phyloP scores from a whole-genome alignment of 2,113 vertebrate genomes.

The Tachycineta bicolor region DNA sequence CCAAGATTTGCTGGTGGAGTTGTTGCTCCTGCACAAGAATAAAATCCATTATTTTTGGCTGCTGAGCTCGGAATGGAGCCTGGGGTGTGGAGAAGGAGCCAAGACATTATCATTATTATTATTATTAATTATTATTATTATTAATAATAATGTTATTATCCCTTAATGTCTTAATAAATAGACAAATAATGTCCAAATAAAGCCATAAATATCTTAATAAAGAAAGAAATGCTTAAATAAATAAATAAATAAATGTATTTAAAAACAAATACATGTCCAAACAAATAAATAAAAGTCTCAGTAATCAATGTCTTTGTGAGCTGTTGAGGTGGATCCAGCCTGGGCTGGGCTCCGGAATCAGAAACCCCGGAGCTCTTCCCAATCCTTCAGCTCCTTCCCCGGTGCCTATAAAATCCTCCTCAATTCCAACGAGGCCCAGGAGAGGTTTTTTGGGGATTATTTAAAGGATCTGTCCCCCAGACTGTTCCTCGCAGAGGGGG shows the following conservation, averaged over 20 bases:
- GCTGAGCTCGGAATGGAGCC: neutral
- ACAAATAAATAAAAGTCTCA: neutral
- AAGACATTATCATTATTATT: neutral
- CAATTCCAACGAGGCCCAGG: fast-evolving
- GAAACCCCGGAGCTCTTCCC: neutral
- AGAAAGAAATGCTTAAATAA: neutral
- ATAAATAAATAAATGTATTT: neutral
- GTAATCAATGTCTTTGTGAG: neutral
- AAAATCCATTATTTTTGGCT: neutral
- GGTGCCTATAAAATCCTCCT: neutral
- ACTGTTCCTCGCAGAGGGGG: neutral
- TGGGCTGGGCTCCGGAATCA: neutral
- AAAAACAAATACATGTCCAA: neutral
- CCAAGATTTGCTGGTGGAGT: neutral
- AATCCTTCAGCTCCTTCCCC: neutral
- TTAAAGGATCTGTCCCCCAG: neutral
- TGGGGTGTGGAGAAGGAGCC: neutral
- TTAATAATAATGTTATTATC: neutral
- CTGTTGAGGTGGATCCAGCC: neutral
- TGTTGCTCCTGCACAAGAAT: neutral
- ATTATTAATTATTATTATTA: neutral
- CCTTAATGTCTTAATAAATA: neutral
- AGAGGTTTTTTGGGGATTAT: neutral
- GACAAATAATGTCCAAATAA: neutral
- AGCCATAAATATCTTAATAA: no score